These are phyloP conservation scores for Synanthedon formicaeformis DNA, from an alignment of 2,888 invertebrate species.

Conservation along the genomic window DNA sequence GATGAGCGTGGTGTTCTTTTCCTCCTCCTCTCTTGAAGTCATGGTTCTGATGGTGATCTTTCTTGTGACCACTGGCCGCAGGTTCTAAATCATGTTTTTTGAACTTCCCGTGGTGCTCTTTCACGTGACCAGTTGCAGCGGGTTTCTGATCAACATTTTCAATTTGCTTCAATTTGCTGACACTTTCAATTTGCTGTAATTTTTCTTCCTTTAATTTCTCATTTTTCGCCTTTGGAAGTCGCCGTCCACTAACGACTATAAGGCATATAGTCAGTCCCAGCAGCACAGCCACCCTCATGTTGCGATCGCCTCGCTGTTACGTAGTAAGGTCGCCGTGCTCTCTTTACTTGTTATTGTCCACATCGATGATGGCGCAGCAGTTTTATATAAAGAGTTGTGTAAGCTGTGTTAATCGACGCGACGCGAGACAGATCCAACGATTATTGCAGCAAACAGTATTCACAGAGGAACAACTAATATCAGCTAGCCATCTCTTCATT, in stretches of 20 bases:
- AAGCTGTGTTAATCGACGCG: conserved; percentile 52
- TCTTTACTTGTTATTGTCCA: conserved; percentile 43
- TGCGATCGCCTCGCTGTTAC: conserved; percentile 13
- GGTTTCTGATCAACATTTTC: conserved; percentile 33
- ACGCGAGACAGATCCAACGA: conserved; percentile 31
- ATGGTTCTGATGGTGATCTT: conserved; percentile 54
- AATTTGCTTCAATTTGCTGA: conserved; percentile 15
- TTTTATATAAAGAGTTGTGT: conserved; percentile 68
- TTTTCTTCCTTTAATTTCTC: conserved; percentile 16
- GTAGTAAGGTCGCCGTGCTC: conserved; percentile 28
- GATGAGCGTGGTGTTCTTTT: conserved; percentile 74
- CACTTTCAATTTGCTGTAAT: conserved; percentile 10
- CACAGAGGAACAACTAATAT: neutral
- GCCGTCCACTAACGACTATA: conserved; percentile 33
- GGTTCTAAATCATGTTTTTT: conserved; percentile 43
- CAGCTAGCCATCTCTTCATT: neutral
- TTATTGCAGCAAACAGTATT: conserved; percentile 30
- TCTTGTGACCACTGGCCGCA: conserved; percentile 60
- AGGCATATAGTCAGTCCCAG: conserved; percentile 35
- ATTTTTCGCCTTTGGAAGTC: conserved; percentile 28
- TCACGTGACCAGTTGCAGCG: conserved; percentile 59
- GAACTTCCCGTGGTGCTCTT: conserved; percentile 51
- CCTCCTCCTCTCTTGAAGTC: conserved; percentile 75
- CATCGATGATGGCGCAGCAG: conserved; percentile 51
- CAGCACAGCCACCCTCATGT: conserved; percentile 44